Conservation (phyloP, 2,888 invertebrate species). For the Agrotis segetum region DNA sequence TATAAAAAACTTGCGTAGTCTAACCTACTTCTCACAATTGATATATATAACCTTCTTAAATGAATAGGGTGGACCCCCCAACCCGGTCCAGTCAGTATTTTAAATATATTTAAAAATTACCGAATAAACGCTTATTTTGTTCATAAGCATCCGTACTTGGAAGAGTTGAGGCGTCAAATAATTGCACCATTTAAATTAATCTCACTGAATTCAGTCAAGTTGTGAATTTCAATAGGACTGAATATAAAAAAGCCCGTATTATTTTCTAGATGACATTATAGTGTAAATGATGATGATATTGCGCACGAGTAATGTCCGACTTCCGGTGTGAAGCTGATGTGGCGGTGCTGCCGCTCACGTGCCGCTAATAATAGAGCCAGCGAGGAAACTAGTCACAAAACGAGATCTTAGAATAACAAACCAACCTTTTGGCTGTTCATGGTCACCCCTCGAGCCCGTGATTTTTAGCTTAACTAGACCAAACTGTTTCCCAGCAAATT, state of each 20-base stretch:
- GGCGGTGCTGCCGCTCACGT: neutral
- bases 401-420: neutral
- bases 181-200: neutral
- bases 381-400: neutral
- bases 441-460: too few relatives aligned
- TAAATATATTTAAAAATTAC: too few relatives aligned
- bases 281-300: slow-evolving; percentile 16
- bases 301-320: slow-evolving; percentile 1
- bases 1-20: too few relatives aligned
- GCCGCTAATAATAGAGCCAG: neutral
- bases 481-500: too few relatives aligned
- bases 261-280: slow-evolving; percentile 16
- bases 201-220: slow-evolving; percentile 4
- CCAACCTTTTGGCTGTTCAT: too few relatives aligned
- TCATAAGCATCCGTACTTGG: neutral
- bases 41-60: too few relatives aligned
- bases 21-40: too few relatives aligned
- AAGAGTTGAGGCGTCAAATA: slow-evolving; percentile 2
- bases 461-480: too few relatives aligned
- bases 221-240: slow-evolving; percentile 5
- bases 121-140: too few relatives aligned
- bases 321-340: slow-evolving; percentile 1
- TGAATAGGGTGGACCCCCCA: too few relatives aligned
- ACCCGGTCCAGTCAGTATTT: too few relatives aligned
- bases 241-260: neutral